Conservation (phyloP, 2,797 vertebrate genomes). For the Anomalospiza imberbis region DNA sequence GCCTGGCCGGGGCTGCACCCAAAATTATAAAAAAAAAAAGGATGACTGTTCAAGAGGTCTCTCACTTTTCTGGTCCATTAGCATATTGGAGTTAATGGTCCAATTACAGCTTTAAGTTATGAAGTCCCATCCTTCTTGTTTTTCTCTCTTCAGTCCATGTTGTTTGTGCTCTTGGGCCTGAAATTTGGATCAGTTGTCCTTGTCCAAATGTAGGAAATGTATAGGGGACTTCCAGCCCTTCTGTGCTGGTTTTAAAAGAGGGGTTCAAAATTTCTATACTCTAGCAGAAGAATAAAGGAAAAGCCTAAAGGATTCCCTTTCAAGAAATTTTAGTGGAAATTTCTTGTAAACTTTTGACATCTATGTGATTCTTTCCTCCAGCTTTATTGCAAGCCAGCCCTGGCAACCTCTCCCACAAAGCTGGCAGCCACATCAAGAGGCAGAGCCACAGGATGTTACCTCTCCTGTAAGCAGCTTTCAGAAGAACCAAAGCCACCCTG, state of each 20-base stretch:
- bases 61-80: background rate
- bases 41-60: fast-evolving
- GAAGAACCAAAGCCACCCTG: background rate
- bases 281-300: background rate
- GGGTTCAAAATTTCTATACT: background rate
- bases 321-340: background rate
- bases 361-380: background rate
- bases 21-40: background rate
- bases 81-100: too few relatives aligned
- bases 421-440: background rate
- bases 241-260: background rate
- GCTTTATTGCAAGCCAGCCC: background rate
- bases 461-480: background rate
- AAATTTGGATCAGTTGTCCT: too few relatives aligned
- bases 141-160: background rate
- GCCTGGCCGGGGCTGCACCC: background rate
- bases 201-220: background rate
- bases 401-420: background rate
- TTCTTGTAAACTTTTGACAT: background rate
- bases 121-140: background rate
- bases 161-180: background rate
- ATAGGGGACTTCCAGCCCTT: background rate
- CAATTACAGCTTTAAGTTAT: background rate
- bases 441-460: background rate
- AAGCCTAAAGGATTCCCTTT: background rate